A percentile compares a stretch with the other conserved stretches of the same genome.
These are phyloP conservation scores for Himalopsyche phryganea DNA, from an alignment of 1,140 invertebrate species.

Conservation along the genomic window DNA sequence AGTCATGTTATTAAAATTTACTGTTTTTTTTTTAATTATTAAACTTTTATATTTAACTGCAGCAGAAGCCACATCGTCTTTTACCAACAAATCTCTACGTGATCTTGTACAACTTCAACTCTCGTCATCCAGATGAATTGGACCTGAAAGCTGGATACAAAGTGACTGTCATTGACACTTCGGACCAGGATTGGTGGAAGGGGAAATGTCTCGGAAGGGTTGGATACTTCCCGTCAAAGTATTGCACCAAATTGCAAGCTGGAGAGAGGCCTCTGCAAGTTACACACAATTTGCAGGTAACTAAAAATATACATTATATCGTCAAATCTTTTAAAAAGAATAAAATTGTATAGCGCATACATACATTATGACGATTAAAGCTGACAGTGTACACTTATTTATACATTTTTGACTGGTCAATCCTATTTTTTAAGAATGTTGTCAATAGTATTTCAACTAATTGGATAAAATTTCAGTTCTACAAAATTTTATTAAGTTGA, in stretches of 20 bases:
- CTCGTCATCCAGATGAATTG: conserved; percentile 87
- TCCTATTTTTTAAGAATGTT: too few species aligned
- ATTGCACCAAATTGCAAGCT: conserved; percentile 84
- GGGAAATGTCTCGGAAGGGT: conserved; percentile 87
- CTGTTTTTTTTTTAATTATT: too few species aligned
- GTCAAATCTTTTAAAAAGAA: too few species aligned
- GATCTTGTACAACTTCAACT: conserved; percentile 92
- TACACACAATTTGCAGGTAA: conserved; percentile 61
- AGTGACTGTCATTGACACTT: conserved; percentile 90
- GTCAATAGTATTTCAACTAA: too few species aligned
- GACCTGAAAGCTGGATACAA: conserved; percentile 94
- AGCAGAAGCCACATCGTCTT: conserved; percentile 77
- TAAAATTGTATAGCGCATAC: too few species aligned
- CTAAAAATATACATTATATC: conserved; percentile 3
- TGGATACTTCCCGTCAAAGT: conserved; percentile 94
- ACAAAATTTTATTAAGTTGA: too few species aligned
- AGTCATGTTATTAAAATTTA: too few species aligned
- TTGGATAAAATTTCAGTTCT: too few species aligned
- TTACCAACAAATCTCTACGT: conserved; percentile 91
- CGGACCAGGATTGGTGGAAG: conserved; percentile 96
- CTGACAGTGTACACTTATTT: too few species aligned
- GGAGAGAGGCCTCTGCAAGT: conserved; percentile 87
- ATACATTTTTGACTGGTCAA: too few species aligned
- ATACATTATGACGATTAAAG: too few species aligned
- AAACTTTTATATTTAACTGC: too few species aligned